Conservation (phyloP, 2,888 invertebrate species). For the Agrotis puta region DNA sequence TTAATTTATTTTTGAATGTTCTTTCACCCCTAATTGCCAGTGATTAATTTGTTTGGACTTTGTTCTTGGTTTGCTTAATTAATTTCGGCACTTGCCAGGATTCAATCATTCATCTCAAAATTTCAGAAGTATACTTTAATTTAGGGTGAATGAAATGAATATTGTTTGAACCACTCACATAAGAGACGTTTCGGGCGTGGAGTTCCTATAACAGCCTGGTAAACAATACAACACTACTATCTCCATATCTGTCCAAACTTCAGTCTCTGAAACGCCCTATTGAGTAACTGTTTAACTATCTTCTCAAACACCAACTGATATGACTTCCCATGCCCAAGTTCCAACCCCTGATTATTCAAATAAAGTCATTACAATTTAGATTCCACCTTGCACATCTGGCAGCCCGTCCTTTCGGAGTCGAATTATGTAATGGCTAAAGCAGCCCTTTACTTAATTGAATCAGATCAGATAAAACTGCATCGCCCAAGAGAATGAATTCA, state of each 20-base stretch:
- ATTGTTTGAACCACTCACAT: not conserved
- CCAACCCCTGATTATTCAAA: not conserved
- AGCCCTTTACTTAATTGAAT: conserved; percentile 23
- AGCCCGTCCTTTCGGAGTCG: conserved; percentile 11
- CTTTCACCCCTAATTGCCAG: conserved; percentile 17
- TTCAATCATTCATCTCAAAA: conserved; percentile 18
- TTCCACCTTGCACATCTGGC: conserved; percentile 1
- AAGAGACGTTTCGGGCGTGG: not conserved
- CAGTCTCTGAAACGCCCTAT: not conserved
- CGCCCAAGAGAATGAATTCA: conserved; percentile 66
- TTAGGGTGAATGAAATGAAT: not conserved
- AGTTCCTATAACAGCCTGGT: not conserved
- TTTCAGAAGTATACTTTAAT: not conserved
- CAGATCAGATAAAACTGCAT: conserved; percentile 73
- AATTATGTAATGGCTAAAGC: conserved; percentile 16
- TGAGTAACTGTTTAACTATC: not conserved
- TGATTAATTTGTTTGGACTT: conserved; percentile 19
- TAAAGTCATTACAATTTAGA: conserved; percentile 9
- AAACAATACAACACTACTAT: not conserved
- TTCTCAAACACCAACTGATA: conserved; percentile 4
- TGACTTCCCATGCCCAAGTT: not conserved
- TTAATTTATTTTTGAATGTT: conserved; percentile 13
- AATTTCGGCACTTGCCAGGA: conserved; percentile 25
- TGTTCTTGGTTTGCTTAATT: conserved; percentile 30
- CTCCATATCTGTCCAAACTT: not conserved